These are phyloP conservation scores for Vannuccia rotundouncinata DNA, from an alignment of 2,888 invertebrate species.

Conservation along the genomic window DNA sequence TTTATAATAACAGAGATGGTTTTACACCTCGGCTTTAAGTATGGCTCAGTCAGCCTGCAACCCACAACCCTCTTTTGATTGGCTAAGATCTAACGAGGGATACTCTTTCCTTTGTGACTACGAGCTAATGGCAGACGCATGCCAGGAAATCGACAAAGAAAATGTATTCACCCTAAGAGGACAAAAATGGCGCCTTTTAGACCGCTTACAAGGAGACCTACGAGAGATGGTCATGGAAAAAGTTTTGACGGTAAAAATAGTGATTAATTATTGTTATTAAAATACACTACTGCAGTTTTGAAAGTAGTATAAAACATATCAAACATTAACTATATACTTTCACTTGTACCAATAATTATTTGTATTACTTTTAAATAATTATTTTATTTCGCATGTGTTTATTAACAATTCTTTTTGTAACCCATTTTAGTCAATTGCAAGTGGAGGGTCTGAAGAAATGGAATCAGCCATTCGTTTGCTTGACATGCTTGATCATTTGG, in stretches of 20 bases:
- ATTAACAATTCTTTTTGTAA: too few relatives aligned
- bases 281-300: too few relatives aligned
- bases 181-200: slow-evolving; percentile 1
- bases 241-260: background rate
- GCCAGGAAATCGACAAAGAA: background rate
- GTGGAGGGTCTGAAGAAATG: background rate
- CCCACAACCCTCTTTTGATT: background rate
- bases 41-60: background rate
- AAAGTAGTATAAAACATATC: background rate
- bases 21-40: slow-evolving; percentile 1
- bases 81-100: background rate
- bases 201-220: background rate
- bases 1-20: background rate
- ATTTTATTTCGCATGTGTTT: background rate
- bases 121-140: background rate
- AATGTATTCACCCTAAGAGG: background rate
- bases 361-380: background rate
- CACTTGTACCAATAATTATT: background rate
- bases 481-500: background rate
- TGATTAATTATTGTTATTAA: too few relatives aligned
- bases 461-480: background rate
- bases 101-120: background rate
- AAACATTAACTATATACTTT: background rate
- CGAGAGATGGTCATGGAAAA: background rate
- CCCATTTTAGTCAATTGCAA: background rate